Evolutionary conservation across 2,113 vertebrate species (phyloP).

Genomic region (Misgurnus mizolepis): DNA sequence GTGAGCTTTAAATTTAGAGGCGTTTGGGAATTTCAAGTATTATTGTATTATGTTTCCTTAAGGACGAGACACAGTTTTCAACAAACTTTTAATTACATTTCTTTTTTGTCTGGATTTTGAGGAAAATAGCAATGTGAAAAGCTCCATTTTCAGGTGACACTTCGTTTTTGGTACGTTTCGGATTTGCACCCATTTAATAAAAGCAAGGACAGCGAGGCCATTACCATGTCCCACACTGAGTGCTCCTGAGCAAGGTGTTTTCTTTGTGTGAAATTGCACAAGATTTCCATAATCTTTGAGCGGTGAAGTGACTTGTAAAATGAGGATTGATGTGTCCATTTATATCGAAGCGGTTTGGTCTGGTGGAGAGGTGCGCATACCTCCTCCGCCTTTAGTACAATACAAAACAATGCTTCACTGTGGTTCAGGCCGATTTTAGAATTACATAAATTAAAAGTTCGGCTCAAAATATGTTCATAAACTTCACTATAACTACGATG

Average conservation of each 20-base stretch:
- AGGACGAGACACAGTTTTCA: background rate
- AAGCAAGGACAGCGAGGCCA: conserved; percentile 57
- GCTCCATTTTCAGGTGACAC: conserved; percentile 28
- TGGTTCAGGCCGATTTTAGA: conserved; percentile 24
- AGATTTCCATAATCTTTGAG: conserved; percentile 58
- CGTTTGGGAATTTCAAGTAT: background rate
- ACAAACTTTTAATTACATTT: conserved; percentile 34
- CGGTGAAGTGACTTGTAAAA: conserved; percentile 73
- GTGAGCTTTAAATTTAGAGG: background rate
- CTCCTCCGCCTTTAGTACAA: conserved; percentile 41
- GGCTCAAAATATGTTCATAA: conserved; percentile 23
- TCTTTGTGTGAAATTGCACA: conserved; percentile 54
- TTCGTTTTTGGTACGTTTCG: conserved; percentile 23
- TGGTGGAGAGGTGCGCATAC: conserved; percentile 67
- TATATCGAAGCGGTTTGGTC: conserved; percentile 70
- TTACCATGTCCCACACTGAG: conserved; percentile 51
- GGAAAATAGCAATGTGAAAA: conserved; percentile 3
- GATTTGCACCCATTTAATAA: conserved; percentile 53
- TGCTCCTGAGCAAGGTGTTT: conserved; percentile 52
- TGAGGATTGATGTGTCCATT: conserved; percentile 79
- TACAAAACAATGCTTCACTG: conserved; percentile 15
- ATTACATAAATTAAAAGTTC: conserved; percentile 16
- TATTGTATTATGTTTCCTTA: background rate
- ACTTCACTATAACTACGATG: background rate
- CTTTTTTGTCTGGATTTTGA: background rate